Evolutionary conservation across 2,113 vertebrate species (phyloP).

Genomic region (Bombycilla garrulus): DNA sequence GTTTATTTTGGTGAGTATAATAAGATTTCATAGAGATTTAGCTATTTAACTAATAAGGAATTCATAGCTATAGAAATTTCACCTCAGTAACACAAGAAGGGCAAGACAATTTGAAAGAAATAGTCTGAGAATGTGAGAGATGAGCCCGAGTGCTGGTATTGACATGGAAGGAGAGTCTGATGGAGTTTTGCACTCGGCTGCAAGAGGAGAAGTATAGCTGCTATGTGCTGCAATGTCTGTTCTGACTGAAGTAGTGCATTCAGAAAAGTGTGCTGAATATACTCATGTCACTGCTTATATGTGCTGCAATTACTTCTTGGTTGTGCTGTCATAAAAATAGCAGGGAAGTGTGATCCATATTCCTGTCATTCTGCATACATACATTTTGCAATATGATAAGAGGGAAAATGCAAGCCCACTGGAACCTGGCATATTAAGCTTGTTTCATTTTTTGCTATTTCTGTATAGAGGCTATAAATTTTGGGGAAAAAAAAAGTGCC

Average conservation of each 20-base stretch:
- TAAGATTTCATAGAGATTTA: not conserved
- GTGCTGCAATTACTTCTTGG: not conserved
- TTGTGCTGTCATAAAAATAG: not conserved
- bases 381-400: not conserved
- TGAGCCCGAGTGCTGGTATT: not conserved
- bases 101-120: not conserved
- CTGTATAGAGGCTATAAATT: not conserved
- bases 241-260: not conserved
- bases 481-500: not conserved
- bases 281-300: not conserved
- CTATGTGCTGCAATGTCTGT: not conserved
- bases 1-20: not conserved
- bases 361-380: not conserved
- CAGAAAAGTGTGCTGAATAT: not conserved
- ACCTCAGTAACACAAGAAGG: not conserved
- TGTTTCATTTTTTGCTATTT: not conserved
- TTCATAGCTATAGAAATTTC: not conserved
- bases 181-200: not conserved
- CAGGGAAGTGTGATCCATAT: not conserved
- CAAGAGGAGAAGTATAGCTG: not conserved
- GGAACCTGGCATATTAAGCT: not conserved
- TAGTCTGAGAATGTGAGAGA: not conserved
- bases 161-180: not conserved
- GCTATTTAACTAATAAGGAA: not conserved
- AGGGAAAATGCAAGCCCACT: not conserved